Evolutionary conservation across 2,888 invertebrate species (phyloP).

Genomic region (Lumbricus terrestris): DNA sequence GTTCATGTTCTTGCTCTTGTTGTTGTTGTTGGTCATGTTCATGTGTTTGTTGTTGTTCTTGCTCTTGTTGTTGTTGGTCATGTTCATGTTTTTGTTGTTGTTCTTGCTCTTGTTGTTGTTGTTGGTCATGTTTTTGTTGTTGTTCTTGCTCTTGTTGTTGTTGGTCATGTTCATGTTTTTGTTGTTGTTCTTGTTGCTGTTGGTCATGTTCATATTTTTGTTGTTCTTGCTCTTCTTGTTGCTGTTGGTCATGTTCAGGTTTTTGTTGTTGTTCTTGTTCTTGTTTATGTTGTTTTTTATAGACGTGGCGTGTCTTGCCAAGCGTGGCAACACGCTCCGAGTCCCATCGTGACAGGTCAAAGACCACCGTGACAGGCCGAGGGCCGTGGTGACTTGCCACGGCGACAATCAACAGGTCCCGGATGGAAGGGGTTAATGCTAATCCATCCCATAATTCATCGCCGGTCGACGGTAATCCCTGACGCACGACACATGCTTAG

Average conservation of each 20-base stretch:
- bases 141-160: no score
- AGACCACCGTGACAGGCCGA: background rate
- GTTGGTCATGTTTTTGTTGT: no score
- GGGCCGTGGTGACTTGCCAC: background rate
- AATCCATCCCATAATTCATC: background rate
- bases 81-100: background rate
- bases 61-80: no score
- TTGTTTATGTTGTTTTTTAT: background rate
- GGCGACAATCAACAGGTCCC: conserved; percentile 3
- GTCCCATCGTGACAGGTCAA: no score
- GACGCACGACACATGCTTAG: background rate
- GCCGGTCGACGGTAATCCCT: background rate
- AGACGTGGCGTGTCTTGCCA: background rate
- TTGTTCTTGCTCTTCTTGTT: no score
- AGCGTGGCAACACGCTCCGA: no score
- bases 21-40: no score
- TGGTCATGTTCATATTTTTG: background rate
- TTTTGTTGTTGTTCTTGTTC: background rate
- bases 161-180: background rate
- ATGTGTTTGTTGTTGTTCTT: no score
- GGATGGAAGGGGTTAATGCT: background rate
- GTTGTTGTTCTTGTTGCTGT: background rate
- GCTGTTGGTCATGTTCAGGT: background rate
- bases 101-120: no score
- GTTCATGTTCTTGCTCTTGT: no score